Percentiles rank a stretch among this genome's conserved stretches.
These are phyloP conservation scores for Hyppa rectilinea DNA, from an alignment of 2,888 invertebrate genomes.

Conservation along the genomic window DNA sequence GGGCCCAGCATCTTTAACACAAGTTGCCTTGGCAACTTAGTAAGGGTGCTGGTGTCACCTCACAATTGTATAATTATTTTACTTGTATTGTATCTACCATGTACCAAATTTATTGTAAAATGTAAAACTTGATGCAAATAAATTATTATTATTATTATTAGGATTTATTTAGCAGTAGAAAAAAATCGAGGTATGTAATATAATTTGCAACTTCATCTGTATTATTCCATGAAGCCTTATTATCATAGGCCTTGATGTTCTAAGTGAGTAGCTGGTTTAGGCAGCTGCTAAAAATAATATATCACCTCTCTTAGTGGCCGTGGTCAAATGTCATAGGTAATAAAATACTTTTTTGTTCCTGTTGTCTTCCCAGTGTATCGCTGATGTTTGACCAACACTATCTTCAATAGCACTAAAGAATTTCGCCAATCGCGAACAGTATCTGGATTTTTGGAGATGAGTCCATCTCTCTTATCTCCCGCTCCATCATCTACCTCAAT, in stretches of 20 bases:
- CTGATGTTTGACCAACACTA: background rate
- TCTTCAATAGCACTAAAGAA: background rate
- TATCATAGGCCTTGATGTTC: constrained; percentile 37
- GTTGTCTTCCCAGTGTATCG: background rate
- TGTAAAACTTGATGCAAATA: no score
- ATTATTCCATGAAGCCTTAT: constrained; percentile 11
- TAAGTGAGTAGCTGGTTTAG: constrained; percentile 6
- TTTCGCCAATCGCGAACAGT: background rate
- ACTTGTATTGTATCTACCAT: no score
- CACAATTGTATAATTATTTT: no score
- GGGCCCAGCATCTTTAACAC: no score
- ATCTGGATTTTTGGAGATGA: background rate
- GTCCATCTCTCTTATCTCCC: no score
- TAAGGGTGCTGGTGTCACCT: no score
- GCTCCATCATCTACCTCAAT: no score
- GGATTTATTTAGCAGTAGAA: background rate
- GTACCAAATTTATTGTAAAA: no score
- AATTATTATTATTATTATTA: no score
- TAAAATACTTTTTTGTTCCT: background rate
- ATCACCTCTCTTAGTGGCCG: constrained; percentile 17
- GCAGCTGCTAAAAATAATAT: constrained; percentile 22
- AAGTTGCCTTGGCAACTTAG: no score
- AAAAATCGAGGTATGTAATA: background rate
- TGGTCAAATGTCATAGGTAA: constrained; percentile 35
- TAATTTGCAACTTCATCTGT: constrained; percentile 16